A percentile compares a stretch with the other conserved stretches of the same genome.
These are phyloP conservation scores for Alligator mississippiensis DNA, from an alignment of 2,113 vertebrate species.

Conservation along the genomic window DNA sequence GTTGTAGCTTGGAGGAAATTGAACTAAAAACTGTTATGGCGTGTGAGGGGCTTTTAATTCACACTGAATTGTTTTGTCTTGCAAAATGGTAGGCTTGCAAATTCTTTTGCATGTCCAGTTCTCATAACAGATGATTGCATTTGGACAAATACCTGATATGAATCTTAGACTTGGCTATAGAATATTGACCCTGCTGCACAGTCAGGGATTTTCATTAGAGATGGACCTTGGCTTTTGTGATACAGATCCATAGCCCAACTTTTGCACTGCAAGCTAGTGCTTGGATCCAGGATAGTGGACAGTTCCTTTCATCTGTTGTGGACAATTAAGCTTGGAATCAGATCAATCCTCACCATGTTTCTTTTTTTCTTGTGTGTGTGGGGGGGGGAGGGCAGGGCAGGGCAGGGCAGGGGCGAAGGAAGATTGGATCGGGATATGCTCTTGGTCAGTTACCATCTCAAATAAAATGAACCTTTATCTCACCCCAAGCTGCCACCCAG, in stretches of 20 bases:
- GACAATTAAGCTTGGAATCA: background rate
- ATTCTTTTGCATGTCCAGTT: background rate
- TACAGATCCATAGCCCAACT: background rate
- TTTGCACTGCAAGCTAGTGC: background rate
- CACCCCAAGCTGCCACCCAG: background rate
- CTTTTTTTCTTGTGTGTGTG: no score
- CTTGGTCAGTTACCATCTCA: background rate
- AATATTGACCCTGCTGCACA: background rate
- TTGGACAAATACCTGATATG: background rate
- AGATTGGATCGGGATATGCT: background rate
- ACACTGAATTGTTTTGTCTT: background rate
- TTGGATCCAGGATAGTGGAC: background rate
- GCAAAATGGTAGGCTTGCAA: background rate
- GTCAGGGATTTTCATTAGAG: background rate
- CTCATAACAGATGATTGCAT: background rate
- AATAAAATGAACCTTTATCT: background rate
- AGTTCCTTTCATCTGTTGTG: background rate
- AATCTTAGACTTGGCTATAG: background rate
- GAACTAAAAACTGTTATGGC: rapidly evolving
- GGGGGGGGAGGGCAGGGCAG: no score
- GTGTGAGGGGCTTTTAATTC: background rate
- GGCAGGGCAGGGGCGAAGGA: no score
- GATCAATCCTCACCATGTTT: background rate
- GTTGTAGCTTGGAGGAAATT: background rate
- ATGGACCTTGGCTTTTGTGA: background rate